Conservation (phyloP, 2,113 vertebrate genomes). For the Acanthisitta chloris region DNA sequence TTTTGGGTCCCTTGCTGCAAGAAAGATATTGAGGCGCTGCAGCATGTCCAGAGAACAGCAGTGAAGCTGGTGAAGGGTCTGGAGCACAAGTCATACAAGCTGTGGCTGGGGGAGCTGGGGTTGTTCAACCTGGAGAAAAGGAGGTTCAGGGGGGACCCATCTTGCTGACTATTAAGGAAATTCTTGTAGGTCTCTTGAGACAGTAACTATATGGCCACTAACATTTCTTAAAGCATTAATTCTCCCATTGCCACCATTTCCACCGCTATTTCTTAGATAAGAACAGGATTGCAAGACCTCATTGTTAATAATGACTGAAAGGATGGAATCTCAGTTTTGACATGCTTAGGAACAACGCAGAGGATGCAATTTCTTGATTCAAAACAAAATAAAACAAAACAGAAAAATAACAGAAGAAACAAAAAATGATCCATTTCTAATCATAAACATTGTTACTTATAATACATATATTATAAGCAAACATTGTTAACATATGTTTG, state of each 20-base stretch:
- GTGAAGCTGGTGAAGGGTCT: neutral
- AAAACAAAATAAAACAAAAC: neutral
- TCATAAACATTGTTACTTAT: neutral
- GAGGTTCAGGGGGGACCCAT: accelerated
- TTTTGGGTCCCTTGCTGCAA: neutral
- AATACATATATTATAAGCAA: neutral
- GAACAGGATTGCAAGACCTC: neutral
- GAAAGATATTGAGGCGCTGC: neutral
- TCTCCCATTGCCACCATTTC: neutral
- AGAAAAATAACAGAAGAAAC: neutral
- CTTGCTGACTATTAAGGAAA: neutral
- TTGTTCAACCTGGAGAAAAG: neutral
- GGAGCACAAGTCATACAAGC: neutral
- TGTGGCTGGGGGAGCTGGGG: neutral
- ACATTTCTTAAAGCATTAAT: neutral
- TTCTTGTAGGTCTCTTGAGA: neutral
- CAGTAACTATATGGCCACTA: neutral
- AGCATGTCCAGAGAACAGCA: neutral
- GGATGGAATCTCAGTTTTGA: neutral
- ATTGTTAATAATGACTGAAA: neutral
- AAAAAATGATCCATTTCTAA: neutral
- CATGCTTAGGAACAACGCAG: neutral
- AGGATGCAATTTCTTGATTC: neutral
- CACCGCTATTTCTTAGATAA: neutral
- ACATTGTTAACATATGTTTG: neutral